phyloP scores from a whole-genome alignment of 2,797 vertebrate genomes.

The Neosilurus mollespiculum region DNA sequence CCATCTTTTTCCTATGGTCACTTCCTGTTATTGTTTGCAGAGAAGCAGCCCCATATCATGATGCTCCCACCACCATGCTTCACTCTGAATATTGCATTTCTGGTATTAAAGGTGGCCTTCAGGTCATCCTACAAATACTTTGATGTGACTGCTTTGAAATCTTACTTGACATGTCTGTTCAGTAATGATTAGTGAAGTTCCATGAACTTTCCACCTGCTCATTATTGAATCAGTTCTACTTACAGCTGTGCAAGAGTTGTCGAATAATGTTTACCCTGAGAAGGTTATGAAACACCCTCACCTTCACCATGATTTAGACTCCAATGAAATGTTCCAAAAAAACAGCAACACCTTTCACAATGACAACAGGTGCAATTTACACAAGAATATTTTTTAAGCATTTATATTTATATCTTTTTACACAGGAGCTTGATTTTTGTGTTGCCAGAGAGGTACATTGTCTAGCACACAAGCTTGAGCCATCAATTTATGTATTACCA shows the following conservation, averaged over 20 bases:
- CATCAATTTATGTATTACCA: too few species aligned
- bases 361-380: background rate
- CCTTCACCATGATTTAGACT: background rate
- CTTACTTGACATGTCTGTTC: background rate
- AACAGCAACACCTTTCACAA: background rate
- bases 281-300: background rate
- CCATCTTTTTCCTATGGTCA: background rate
- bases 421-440: too few species aligned
- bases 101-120: background rate
- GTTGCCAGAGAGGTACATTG: background rate
- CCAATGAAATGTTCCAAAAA: background rate
- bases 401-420: background rate
- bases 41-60: background rate
- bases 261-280: background rate
- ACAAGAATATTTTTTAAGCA: background rate
- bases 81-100: background rate
- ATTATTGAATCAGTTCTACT: too few species aligned
- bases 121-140: background rate
- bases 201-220: too few species aligned
- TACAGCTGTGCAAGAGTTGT: background rate
- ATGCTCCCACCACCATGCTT: background rate
- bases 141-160: background rate
- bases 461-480: background rate
- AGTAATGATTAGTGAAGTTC: too few species aligned
- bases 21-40: background rate